Evolutionary conservation across 2,113 vertebrate genomes (phyloP), one percentile per base, ranked within the genome.

Genomic region (Trogon surrucura): DNA sequence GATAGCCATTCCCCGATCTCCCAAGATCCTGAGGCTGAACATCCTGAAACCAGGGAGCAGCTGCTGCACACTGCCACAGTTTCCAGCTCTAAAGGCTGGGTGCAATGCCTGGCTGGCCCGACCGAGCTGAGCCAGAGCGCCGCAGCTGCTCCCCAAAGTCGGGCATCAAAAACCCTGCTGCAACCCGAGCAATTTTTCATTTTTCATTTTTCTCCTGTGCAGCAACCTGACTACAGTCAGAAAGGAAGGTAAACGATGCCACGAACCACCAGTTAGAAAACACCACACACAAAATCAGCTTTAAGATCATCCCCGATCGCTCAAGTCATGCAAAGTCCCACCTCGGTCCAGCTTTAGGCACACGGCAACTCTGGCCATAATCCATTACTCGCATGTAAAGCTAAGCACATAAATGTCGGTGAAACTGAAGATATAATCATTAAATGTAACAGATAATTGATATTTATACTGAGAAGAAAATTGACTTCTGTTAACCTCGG

Each of bases 401-500:
- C 91, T 75, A 82, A 92, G 82, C 80, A 86, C 34, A 0, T 83
- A 41, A 93, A 73, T 71, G 93, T 72, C 70, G 72, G 85, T 13
- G 38, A 84, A 95, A 94, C 25, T 54, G 80, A 88, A 96, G 95
- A 91, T 74, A 96, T 29, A 96, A 96, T 87, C 92, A 92, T 94
- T 93, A 94, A 86, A 86, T n/a, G 22, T 79, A 95, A 87, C 91
- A 96, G 85, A 84, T 91, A 94, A 96, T 84, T 96, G 95, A 92
- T 95, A 97, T 96, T 96, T 94, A 96, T 87, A 77, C 54, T 6
- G 80, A 96, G 88, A 79, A 91, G 82, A 92, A 94, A 95, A 96
- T 64, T 92, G 94, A 95, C 89, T 93, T 87, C 56, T 97, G 91
- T 85, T 95, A 96, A 95, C 95, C 96, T 95, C 95, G 95, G 93